A percentile compares a stretch with the other conserved stretches of the same genome.
phyloP scores from a whole-genome alignment of 2,797 vertebrate species.

The Falco biarmicus region DNA sequence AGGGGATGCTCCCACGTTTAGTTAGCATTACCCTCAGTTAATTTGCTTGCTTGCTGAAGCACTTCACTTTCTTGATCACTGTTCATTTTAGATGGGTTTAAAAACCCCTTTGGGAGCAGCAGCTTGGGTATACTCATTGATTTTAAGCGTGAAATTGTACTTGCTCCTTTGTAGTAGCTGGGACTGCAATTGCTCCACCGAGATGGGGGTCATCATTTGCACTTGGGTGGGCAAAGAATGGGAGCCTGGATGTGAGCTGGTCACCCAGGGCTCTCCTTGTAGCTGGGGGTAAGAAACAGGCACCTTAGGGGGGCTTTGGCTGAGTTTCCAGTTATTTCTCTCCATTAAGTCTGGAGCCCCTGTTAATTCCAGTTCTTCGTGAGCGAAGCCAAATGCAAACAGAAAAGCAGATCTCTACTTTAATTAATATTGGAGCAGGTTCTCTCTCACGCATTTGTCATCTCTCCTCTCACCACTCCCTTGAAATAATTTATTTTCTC shows the following conservation, averaged over 20 bases:
- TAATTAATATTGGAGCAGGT: constrained; percentile 29
- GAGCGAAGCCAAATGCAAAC: constrained; percentile 10
- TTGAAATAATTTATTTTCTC: constrained; percentile 49
- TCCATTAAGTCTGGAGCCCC: background rate
- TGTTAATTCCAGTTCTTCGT: background rate
- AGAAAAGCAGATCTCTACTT: background rate
- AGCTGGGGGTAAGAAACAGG: background rate
- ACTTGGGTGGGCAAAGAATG: background rate
- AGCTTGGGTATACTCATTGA: background rate
- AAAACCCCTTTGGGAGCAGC: background rate
- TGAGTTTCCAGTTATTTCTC: background rate
- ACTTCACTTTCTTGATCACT: background rate
- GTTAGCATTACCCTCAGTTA: background rate
- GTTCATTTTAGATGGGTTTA: background rate
- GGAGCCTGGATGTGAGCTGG: background rate
- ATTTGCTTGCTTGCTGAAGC: background rate
- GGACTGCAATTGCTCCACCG: background rate
- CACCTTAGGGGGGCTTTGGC: background rate
- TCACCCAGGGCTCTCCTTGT: background rate
- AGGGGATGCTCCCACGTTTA: background rate
- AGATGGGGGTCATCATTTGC: background rate
- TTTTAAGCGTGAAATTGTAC: background rate
- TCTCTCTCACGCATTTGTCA: background rate
- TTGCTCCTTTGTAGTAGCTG: background rate
- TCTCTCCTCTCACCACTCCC: background rate